Evolutionary conservation across 2,113 vertebrate genomes (phyloP).

Genomic region (Campylorhamphus procurvoides): DNA sequence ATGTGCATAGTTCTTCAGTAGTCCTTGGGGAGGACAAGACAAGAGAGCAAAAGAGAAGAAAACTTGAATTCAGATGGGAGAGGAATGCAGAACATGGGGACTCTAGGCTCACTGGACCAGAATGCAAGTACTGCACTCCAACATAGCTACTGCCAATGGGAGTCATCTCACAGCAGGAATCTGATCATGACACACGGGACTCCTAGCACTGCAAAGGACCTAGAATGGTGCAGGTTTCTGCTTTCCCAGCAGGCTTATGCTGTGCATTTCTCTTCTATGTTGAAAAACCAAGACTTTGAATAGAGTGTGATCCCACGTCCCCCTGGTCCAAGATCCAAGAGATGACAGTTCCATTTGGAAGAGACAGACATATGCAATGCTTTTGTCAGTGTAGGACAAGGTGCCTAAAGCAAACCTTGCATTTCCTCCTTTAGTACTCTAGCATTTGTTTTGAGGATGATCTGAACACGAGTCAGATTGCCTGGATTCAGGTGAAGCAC

Average conservation of each 20-base stretch:
- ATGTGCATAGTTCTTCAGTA: not conserved
- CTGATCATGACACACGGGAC: not conserved
- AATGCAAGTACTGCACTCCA: not conserved
- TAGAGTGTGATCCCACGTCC: not conserved
- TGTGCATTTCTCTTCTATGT: not conserved
- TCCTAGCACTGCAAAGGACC: not conserved
- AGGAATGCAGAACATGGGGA: not conserved
- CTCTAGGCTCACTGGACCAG: not conserved
- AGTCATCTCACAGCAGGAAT: not conserved
- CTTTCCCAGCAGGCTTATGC: not conserved
- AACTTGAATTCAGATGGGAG: not conserved
- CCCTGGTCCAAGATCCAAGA: not conserved
- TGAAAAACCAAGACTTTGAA: not conserved
- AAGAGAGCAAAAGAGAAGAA: not conserved
- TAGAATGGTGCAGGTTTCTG: not conserved
- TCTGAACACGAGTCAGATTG: not conserved
- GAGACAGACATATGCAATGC: not conserved
- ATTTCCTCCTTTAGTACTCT: not conserved
- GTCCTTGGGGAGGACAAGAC: not conserved
- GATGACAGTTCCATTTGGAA: not conserved
- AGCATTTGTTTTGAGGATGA: not conserved
- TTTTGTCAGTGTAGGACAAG: not conserved
- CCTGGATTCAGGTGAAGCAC: not conserved
- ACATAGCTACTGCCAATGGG: not conserved
- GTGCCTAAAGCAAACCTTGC: not conserved